Percentiles rank a stretch among this genome's conserved stretches.
These are phyloP conservation scores for Allacma fusca DNA, from an alignment of 2,888 invertebrate species.

Conservation along the genomic window DNA sequence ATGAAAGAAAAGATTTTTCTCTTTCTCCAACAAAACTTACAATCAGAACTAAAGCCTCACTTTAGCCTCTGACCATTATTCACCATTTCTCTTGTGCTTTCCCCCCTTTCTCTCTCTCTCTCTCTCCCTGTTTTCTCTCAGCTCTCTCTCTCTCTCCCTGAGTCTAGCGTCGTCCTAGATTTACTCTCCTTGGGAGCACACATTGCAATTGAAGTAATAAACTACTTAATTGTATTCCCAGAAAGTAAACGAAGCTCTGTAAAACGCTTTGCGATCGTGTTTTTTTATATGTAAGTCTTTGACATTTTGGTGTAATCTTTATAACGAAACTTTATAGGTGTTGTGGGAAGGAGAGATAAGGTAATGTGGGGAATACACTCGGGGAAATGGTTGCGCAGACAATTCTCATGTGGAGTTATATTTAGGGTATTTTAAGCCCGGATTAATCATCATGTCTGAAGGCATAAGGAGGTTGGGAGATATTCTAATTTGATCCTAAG, in stretches of 20 bases:
- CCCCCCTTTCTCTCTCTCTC: background rate
- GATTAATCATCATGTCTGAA: slow-evolving; percentile 9
- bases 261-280: background rate
- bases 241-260: background rate
- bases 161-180: background rate
- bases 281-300: background rate
- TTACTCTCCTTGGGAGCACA: background rate
- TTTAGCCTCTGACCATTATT: slow-evolving; percentile 3
- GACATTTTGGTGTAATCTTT: background rate
- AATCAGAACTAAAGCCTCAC: background rate
- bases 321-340: background rate
- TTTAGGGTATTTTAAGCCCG: background rate
- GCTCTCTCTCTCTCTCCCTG: no score
- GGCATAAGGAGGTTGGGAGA: background rate
- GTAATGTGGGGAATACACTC: background rate
- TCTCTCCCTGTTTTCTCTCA: no score
- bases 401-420: background rate
- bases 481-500: slow-evolving; percentile 4
- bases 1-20: slow-evolving; percentile 19
- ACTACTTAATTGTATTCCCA: background rate
- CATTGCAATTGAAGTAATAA: background rate
- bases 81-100: background rate
- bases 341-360: background rate
- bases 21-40: slow-evolving; percentile 8
- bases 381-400: background rate